Evolutionary conservation across 2,888 invertebrate species (phyloP).

Genomic region (Tridacna crocea): DNA sequence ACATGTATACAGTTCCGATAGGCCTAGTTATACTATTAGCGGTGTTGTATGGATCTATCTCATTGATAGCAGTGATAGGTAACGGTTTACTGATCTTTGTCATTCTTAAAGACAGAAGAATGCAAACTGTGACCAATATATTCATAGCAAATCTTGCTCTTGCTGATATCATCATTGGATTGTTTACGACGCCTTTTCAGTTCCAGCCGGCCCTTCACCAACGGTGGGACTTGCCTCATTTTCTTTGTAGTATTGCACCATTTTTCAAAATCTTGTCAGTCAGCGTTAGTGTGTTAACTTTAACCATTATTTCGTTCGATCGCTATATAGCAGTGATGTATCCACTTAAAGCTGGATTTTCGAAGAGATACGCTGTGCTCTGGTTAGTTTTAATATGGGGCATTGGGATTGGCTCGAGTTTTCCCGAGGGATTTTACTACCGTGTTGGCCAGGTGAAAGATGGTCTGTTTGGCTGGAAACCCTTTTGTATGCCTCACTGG

Average conservation of each 20-base stretch:
- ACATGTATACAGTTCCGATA: slow-evolving; percentile 90
- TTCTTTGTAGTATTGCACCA: slow-evolving; percentile 95
- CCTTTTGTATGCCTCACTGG: slow-evolving; percentile 79
- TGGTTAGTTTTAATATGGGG: slow-evolving; percentile 91
- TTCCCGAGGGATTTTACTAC: slow-evolving; percentile 87
- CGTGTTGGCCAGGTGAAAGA: slow-evolving; percentile 49
- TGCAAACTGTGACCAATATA: slow-evolving; percentile 93
- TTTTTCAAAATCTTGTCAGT: slow-evolving; percentile 94
- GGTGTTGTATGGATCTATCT: slow-evolving; percentile 92
- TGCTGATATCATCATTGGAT: slow-evolving; percentile 93
- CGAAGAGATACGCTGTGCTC: slow-evolving; percentile 90
- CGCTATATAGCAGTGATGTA: slow-evolving; percentile 87
- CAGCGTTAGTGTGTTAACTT: slow-evolving; percentile 94
- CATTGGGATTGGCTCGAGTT: slow-evolving; percentile 86
- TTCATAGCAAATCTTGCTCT: slow-evolving; percentile 94
- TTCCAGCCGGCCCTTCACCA: slow-evolving; percentile 95
- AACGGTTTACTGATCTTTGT: slow-evolving; percentile 94
- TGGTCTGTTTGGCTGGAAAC: slow-evolving; percentile 63
- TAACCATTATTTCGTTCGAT: slow-evolving; percentile 94
- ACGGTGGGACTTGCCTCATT: slow-evolving; percentile 93
- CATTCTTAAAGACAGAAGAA: slow-evolving; percentile 90
- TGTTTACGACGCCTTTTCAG: slow-evolving; percentile 94
- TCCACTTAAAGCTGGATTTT: slow-evolving; percentile 87
- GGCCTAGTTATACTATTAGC: slow-evolving; percentile 90
- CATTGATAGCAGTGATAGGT: slow-evolving; percentile 91